These are phyloP conservation scores for Peromyscus aztecus DNA, from an alignment of 2,797 vertebrate genomes.

Conservation along the genomic window DNA sequence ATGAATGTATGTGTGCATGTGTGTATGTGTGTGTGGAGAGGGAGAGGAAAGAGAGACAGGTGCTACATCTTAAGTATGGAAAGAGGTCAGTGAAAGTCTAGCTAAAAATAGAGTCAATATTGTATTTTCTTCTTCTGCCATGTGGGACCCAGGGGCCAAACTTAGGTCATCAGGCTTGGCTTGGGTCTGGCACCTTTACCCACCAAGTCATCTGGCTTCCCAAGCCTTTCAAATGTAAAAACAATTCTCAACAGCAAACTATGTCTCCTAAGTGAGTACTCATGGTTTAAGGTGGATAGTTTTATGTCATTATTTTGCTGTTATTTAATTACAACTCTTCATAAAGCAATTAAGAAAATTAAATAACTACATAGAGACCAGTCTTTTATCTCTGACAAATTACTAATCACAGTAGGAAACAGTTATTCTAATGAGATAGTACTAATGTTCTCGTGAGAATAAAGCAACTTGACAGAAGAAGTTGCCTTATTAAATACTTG, in stretches of 20 bases:
- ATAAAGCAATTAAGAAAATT: conserved; percentile 70
- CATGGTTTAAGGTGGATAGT: conserved; percentile 18
- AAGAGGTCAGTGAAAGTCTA: background rate
- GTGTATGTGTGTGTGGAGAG: background rate
- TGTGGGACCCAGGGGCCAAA: background rate
- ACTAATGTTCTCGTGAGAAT: conserved; percentile 44
- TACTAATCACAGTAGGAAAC: conserved; percentile 58
- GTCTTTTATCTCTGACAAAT: conserved; percentile 58
- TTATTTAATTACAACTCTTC: conserved; percentile 63
- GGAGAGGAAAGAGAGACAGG: background rate
- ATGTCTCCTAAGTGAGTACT: conserved; percentile 5
- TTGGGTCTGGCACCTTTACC: background rate
- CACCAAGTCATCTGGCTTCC: background rate
- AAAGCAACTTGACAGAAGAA: conserved; percentile 49
- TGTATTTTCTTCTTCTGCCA: background rate
- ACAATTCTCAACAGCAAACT: conserved; percentile 62
- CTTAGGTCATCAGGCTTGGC: background rate
- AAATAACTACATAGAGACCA: conserved; percentile 60
- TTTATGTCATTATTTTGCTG: conserved; percentile 26
- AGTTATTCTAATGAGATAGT: conserved; percentile 55
- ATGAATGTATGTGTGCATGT: background rate
- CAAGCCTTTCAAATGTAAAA: background rate
- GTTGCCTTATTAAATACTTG: conserved; percentile 55
- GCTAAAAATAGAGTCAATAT: background rate
- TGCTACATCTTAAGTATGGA: background rate